These are phyloP conservation scores for Megaceryle torquata DNA, from an alignment of 2,113 vertebrate genomes.

Conservation along the genomic window DNA sequence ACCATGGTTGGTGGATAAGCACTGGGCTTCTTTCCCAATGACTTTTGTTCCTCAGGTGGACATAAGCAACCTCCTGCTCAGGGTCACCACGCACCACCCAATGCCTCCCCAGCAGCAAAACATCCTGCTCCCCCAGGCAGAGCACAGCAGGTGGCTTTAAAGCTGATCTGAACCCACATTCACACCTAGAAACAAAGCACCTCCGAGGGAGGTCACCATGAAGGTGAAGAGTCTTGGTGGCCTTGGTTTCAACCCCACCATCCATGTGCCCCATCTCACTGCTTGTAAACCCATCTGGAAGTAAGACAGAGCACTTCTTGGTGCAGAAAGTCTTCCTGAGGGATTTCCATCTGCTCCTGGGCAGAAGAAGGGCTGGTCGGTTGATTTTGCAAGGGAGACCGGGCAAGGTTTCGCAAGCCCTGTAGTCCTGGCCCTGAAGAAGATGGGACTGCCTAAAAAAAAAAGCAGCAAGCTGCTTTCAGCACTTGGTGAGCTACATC, in stretches of 20 bases:
- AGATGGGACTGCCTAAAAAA: neutral
- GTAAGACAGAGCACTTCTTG: fast-evolving
- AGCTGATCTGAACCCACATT: neutral
- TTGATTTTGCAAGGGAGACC: neutral
- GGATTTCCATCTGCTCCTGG: neutral
- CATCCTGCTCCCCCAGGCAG: neutral
- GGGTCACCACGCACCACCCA: neutral
- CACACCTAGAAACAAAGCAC: neutral
- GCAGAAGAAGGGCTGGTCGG: neutral
- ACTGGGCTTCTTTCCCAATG: neutral
- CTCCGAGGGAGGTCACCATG: neutral
- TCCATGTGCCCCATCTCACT: fast-evolving
- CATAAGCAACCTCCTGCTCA: neutral
- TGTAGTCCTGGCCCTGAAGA: neutral
- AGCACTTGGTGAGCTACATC: neutral
- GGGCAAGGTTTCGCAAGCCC: neutral
- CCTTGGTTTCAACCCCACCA: neutral
- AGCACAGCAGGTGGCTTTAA: neutral
- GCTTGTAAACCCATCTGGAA: neutral
- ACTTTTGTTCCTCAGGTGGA: neutral
- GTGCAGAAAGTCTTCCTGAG: neutral
- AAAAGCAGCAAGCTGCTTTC: neutral
- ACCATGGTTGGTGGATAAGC: neutral
- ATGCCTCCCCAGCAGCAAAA: neutral
- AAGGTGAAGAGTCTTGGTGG: fast-evolving